A percentile compares a stretch with the other conserved stretches of the same genome.
These are phyloP conservation scores for Drosophila koepferae DNA, from an alignment of 2,888 invertebrate genomes.

Conservation along the genomic window DNA sequence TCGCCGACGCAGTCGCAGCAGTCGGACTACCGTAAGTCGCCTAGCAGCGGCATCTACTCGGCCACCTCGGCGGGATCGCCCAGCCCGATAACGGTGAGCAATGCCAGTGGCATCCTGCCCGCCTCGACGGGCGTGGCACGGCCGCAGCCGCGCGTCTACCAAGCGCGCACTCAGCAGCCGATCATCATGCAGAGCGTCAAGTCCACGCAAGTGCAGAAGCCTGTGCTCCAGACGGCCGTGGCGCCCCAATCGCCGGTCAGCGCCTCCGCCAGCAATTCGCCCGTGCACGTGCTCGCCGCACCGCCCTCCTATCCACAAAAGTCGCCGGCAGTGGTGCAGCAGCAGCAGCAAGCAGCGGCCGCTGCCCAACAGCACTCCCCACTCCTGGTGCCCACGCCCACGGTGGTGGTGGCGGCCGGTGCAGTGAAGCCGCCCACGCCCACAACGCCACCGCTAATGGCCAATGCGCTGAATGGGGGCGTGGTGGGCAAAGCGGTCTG, in stretches of 20 bases:
- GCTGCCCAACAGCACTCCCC: conserved; percentile 85
- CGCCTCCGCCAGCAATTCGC: conserved; percentile 85
- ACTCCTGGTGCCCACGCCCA: background rate
- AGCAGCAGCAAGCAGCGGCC: conserved; percentile 85
- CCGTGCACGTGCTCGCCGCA: conserved; percentile 86
- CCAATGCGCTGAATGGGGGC: conserved; percentile 84
- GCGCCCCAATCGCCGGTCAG: conserved; percentile 93
- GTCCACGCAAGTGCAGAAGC: conserved; percentile 97
- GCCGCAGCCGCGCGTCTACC: conserved; percentile 93
- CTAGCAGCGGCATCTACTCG: conserved; percentile 94
- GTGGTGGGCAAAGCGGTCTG: conserved; percentile 88
- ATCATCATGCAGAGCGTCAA: conserved; percentile 99
- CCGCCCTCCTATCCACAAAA: conserved; percentile 95
- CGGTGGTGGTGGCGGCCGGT: conserved; percentile 42
- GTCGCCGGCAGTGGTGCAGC: conserved; percentile 81
- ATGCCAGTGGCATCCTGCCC: conserved; percentile 86
- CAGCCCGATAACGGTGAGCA: conserved; percentile 91
- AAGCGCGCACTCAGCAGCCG: conserved; percentile 95
- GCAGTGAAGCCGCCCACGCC: conserved; percentile 86
- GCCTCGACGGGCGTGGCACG: conserved; percentile 86
- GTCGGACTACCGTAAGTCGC: conserved; percentile 92
- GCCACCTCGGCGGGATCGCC: conserved; percentile 94
- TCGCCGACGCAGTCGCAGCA: conserved; percentile 92
- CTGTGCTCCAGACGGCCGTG: conserved; percentile 96
- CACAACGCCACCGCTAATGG: conserved; percentile 87